These are phyloP conservation scores for Hololepta plana DNA, from an alignment of 2,888 invertebrate genomes.

Conservation along the genomic window DNA sequence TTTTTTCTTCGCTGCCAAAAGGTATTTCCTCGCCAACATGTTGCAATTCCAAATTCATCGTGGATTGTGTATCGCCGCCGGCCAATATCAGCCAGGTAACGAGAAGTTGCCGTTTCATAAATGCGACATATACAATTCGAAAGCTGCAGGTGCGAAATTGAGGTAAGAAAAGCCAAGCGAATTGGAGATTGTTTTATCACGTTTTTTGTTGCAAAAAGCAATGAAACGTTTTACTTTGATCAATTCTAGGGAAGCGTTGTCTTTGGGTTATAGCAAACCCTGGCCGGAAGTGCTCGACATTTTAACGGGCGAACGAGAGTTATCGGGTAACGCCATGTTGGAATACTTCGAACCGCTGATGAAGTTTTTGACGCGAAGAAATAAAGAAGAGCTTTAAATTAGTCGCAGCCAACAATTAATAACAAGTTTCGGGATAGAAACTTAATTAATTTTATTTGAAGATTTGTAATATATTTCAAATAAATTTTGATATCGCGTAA, in stretches of 20 bases:
- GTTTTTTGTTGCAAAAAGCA: not conserved
- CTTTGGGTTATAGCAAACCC: constrained; percentile 30
- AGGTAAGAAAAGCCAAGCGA: constrained; percentile 24
- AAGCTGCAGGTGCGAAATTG: constrained; percentile 27
- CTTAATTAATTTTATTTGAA: too few relatives aligned
- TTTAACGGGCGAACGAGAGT: constrained; percentile 34
- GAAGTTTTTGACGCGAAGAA: constrained; percentile 32
- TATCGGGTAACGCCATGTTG: constrained; percentile 34
- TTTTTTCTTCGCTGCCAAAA: too few relatives aligned
- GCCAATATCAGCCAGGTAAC: constrained; percentile 34
- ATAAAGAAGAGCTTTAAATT: constrained; percentile 13
- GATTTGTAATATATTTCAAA: too few relatives aligned
- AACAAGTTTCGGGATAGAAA: too few relatives aligned
- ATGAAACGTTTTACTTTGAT: not conserved
- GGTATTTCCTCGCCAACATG: constrained; percentile 47
- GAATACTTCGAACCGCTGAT: constrained; percentile 39
- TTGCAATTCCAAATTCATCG: constrained; percentile 64
- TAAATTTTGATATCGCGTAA: too few relatives aligned
- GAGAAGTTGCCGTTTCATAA: constrained; percentile 17
- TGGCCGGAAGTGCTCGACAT: constrained; percentile 39
- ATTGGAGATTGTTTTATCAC: not conserved
- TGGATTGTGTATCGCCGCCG: constrained; percentile 47
- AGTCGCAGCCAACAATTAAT: too few relatives aligned
- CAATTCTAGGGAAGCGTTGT: constrained; percentile 29
- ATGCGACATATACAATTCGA: constrained; percentile 19